A percentile compares a stretch with the other conserved stretches of the same genome.
Conservation (phyloP, 2,797 vertebrate genomes). For the Orientallactaga sibirica region DNA sequence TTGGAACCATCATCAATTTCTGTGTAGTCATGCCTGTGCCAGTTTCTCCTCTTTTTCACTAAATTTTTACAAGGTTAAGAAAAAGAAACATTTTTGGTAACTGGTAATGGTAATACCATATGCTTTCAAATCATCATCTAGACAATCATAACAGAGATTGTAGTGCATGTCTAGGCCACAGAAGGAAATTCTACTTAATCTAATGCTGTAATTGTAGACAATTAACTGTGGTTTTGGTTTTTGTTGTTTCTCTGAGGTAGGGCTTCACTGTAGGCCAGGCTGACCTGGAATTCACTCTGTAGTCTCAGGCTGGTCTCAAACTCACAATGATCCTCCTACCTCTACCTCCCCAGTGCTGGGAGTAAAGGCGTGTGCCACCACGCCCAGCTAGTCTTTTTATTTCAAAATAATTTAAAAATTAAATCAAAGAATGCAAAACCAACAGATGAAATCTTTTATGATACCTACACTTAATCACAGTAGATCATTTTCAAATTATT, state of each 20-base stretch:
- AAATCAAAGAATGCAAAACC: conserved; percentile 61
- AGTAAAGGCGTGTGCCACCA: background rate
- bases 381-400: conserved; percentile 36
- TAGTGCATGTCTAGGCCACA: conserved; percentile 38
- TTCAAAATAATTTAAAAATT: conserved; percentile 70
- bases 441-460: conserved; percentile 32
- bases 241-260: too few relatives aligned
- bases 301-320: too few relatives aligned
- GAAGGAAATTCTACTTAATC: conserved; percentile 53
- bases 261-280: too few relatives aligned
- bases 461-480: conserved; percentile 11
- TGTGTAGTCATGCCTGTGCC: conserved; percentile 98
- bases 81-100: conserved; percentile 62
- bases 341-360: too few relatives aligned
- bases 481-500: conserved; percentile 48
- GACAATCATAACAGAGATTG: conserved; percentile 12
- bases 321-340: too few relatives aligned
- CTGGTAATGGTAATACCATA: background rate
- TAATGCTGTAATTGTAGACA: conserved; percentile 34
- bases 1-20: conserved; percentile 94
- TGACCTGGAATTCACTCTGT: too few relatives aligned
- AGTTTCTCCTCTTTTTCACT: conserved; percentile 99
- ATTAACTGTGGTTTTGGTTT: background rate
- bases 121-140: background rate
- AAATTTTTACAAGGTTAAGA: conserved; percentile 70